Evolutionary conservation across 2,797 vertebrate species (phyloP).

Genomic region (Danio jaintianensis): DNA sequence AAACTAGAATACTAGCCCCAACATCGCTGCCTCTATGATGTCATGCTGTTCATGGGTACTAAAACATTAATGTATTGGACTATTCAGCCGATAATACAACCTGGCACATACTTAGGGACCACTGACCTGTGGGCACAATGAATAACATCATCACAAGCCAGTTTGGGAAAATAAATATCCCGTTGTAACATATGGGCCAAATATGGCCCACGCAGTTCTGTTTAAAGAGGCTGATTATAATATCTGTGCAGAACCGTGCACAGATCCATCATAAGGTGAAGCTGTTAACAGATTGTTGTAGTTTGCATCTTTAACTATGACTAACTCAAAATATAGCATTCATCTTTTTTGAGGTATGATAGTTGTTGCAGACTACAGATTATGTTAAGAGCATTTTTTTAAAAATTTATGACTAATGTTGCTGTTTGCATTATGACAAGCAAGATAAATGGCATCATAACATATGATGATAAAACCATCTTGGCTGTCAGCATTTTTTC

Average conservation of each 20-base stretch:
- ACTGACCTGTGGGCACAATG: constrained; percentile 13
- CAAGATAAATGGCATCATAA: neutral
- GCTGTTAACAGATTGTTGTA: neutral
- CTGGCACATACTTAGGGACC: constrained; percentile 35
- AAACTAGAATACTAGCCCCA: constrained; percentile 33
- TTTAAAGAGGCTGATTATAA: constrained; percentile 24
- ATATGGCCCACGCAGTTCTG: constrained; percentile 38
- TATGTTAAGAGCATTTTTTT: neutral
- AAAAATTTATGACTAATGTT: neutral
- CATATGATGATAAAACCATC: neutral
- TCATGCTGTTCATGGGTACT: constrained; percentile 54
- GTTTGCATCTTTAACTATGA: neutral
- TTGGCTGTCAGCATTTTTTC: neutral
- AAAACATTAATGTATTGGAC: constrained; percentile 23
- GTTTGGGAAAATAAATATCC: constrained; percentile 52
- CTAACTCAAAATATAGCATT: neutral
- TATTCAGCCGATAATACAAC: constrained; percentile 49
- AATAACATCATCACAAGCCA: constrained; percentile 49
- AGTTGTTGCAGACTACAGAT: neutral
- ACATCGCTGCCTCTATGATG: constrained; percentile 52
- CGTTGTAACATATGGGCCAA: constrained; percentile 26
- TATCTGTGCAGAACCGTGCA: neutral
- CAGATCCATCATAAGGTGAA: neutral
- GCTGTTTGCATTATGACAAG: constrained; percentile 14
- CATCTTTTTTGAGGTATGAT: neutral